A percentile compares a stretch with the other conserved stretches of the same genome.
Conservation (phyloP, 2,797 vertebrate species). For the Borostomias antarcticus region DNA sequence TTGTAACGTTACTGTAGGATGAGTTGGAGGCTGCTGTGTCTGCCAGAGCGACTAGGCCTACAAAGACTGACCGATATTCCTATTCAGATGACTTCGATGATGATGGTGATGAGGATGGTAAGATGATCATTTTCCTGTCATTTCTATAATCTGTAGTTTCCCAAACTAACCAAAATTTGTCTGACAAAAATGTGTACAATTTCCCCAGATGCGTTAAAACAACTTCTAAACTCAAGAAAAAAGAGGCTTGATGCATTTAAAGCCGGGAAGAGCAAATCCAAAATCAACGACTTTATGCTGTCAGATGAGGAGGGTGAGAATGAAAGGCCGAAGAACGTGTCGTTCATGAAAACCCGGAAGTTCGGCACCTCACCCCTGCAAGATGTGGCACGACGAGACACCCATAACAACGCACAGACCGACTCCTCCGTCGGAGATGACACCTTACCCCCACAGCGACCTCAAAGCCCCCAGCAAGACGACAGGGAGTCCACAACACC, state of each 20-base stretch:
- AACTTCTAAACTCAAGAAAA: constrained; percentile 69
- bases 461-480: constrained; percentile 35
- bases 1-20: constrained; percentile 70
- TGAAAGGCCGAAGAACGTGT: constrained; percentile 70
- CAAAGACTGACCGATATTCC: constrained; percentile 59
- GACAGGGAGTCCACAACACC: neutral
- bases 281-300: constrained; percentile 74
- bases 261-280: constrained; percentile 61
- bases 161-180: neutral
- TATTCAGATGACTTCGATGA: constrained; percentile 85
- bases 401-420: constrained; percentile 10
- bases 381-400: constrained; percentile 18
- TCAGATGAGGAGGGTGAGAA: constrained; percentile 78
- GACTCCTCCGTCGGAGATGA: neutral
- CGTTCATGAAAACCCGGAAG: constrained; percentile 77
- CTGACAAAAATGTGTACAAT: neutral
- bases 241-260: constrained; percentile 60
- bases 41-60: constrained; percentile 71
- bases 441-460: constrained; percentile 38
- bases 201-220: constrained; percentile 69
- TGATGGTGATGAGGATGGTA: constrained; percentile 74
- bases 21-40: constrained; percentile 81
- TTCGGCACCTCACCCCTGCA: constrained; percentile 19
- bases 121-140: constrained; percentile 16
- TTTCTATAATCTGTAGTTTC: neutral